These are phyloP conservation scores for Eugnorisma glareosa DNA, from an alignment of 2,888 invertebrate genomes.

Conservation along the genomic window DNA sequence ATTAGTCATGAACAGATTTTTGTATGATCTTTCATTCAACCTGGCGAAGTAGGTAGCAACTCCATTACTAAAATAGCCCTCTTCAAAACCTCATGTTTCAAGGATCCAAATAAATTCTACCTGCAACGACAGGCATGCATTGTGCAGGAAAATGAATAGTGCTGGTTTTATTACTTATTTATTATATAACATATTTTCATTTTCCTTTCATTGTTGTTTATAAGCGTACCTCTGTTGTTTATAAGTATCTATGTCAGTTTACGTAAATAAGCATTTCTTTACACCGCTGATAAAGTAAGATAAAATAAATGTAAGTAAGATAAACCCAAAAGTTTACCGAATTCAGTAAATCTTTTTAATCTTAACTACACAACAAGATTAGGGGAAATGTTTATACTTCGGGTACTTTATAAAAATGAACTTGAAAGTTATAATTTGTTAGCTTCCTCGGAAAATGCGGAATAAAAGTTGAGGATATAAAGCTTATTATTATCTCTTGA, in stretches of 20 bases:
- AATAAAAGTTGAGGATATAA: constrained; percentile 33
- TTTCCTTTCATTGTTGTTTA: neutral
- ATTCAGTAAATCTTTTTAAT: constrained; percentile 54
- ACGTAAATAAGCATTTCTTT: neutral
- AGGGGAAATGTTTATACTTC: constrained; percentile 43
- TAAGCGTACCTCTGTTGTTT: neutral
- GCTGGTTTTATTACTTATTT: neutral
- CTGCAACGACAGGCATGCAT: neutral
- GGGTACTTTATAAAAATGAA: constrained; percentile 35
- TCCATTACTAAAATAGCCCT: neutral
- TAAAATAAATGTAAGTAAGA: constrained; percentile 8
- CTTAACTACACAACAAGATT: constrained; percentile 45
- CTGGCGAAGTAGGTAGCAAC: neutral
- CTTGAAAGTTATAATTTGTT: constrained; percentile 55
- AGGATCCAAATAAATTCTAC: neutral
- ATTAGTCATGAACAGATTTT: constrained; percentile 29
- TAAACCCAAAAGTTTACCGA: constrained; percentile 28
- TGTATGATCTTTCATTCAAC: neutral
- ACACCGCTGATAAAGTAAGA: neutral
- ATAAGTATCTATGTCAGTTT: constrained; percentile 10
- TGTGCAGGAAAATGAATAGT: neutral
- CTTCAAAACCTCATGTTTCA: neutral
- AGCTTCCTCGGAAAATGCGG: constrained; percentile 27
- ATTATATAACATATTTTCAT: neutral
- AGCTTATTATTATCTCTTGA: constrained; percentile 33